These are phyloP conservation scores for Solea solea DNA, from an alignment of 2,113 vertebrate genomes.

Conservation along the genomic window DNA sequence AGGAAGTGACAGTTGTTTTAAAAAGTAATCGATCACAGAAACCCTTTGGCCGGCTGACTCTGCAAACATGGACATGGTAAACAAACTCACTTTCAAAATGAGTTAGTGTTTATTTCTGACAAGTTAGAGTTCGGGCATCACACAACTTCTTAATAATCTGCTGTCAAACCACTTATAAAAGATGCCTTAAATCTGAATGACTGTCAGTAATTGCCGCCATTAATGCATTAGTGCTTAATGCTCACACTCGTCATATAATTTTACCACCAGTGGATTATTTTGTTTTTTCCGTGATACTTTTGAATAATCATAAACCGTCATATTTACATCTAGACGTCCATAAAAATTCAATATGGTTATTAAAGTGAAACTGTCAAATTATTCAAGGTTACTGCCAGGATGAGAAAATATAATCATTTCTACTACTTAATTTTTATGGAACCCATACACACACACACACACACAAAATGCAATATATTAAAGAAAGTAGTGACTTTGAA, in stretches of 20 bases:
- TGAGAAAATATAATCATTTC: neutral
- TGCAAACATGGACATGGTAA: conserved; percentile 26
- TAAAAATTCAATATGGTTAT: neutral
- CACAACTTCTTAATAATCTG: conserved; percentile 3
- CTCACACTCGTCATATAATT: too few relatives aligned
- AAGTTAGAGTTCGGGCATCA: conserved; percentile 11
- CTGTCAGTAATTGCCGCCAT: neutral
- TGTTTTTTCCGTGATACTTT: neutral
- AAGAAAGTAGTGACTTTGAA: conserved; percentile 22
- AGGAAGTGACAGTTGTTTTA: conserved; percentile 20
- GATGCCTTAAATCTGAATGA: conserved; percentile 1
- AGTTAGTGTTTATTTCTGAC: conserved; percentile 22
- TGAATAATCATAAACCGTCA: neutral
- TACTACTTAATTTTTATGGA: too few relatives aligned
- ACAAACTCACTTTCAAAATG: conserved; percentile 24
- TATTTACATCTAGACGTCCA: neutral
- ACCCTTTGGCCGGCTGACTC: conserved; percentile 19
- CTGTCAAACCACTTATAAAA: neutral
- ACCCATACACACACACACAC: too few relatives aligned
- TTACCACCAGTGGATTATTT: too few relatives aligned
- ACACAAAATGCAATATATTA: too few relatives aligned
- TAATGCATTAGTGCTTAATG: neutral
- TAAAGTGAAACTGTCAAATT: conserved; percentile 5
- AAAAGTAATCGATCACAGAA: conserved; percentile 37
- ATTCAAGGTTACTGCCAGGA: conserved; percentile 14